A percentile compares a stretch with the other conserved stretches of the same genome.
These are phyloP conservation scores for Agriopis aurantiaria DNA, from an alignment of 2,888 invertebrate species.

Conservation along the genomic window DNA sequence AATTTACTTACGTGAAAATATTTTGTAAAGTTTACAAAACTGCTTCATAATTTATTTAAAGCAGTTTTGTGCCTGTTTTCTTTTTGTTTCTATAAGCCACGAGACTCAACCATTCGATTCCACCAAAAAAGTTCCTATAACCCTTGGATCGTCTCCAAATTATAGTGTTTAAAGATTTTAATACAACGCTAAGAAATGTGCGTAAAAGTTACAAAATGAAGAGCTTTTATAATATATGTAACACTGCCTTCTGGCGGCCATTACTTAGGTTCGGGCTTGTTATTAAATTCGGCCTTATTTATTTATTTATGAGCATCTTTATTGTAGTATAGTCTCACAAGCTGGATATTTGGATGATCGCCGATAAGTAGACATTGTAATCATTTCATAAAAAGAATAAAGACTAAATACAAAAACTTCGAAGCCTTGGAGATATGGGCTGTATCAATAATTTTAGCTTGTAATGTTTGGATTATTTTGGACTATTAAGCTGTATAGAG, in stretches of 20 bases:
- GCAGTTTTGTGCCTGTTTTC: background rate
- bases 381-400: constrained; percentile 5
- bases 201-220: constrained; percentile 80
- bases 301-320: constrained; percentile 81
- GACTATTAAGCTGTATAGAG: background rate
- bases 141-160: constrained; percentile 70
- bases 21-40: background rate
- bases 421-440: background rate
- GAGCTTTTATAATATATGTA: constrained; percentile 77
- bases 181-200: constrained; percentile 82
- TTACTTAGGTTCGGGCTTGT: constrained; percentile 80
- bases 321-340: constrained; percentile 52
- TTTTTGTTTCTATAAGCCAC: constrained; percentile 44
- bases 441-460: background rate
- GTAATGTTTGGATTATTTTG: background rate
- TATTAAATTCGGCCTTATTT: constrained; percentile 85
- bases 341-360: constrained; percentile 31
- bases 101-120: constrained; percentile 58
- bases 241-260: constrained; percentile 82
- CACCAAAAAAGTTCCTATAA: constrained; percentile 66
- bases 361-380: constrained; percentile 28
- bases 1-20: background rate
- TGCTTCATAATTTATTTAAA: constrained; percentile 13
- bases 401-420: constrained; percentile 7
- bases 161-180: constrained; percentile 83